These are phyloP conservation scores for Melanogrammus aeglefinus DNA, from an alignment of 2,797 vertebrate genomes.

Conservation along the genomic window DNA sequence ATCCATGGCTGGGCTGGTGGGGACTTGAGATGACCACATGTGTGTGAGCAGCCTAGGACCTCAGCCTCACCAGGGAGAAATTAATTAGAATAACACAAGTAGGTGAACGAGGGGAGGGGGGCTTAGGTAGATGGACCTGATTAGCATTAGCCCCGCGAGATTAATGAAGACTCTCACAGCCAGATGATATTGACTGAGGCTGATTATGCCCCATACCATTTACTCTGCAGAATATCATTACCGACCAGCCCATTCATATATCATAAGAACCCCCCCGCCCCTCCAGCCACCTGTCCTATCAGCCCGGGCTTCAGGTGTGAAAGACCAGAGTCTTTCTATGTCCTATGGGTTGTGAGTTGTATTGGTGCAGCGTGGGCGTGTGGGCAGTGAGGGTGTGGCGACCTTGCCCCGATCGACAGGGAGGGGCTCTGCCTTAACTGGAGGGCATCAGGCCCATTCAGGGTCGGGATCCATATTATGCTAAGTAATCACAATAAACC, in stretches of 20 bases:
- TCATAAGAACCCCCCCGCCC: slow-evolving; percentile 69
- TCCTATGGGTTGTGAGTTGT: too few relatives aligned
- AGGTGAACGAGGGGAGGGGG: slow-evolving; percentile 58
- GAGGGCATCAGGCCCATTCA: too few relatives aligned
- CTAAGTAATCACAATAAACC: too few relatives aligned
- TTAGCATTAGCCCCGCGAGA: slow-evolving; percentile 85
- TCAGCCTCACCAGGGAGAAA: slow-evolving; percentile 69
- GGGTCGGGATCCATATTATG: too few relatives aligned
- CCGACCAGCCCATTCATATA: slow-evolving; percentile 78
- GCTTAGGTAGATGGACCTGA: slow-evolving; percentile 82
- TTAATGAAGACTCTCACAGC: slow-evolving; percentile 89
- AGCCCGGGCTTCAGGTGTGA: neutral
- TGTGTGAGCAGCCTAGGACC: neutral
- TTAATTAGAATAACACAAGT: slow-evolving; percentile 88
- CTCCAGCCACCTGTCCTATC: slow-evolving; percentile 41
- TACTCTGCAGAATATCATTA: slow-evolving; percentile 78
- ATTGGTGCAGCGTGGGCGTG: neutral
- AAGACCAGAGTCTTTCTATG: neutral
- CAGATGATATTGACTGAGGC: slow-evolving; percentile 81
- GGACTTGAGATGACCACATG: slow-evolving; percentile 14
- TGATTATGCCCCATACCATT: slow-evolving; percentile 84
- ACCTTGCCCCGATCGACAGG: too few relatives aligned
- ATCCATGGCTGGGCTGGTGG: slow-evolving; percentile 26
- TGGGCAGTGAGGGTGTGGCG: too few relatives aligned
- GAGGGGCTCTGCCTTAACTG: too few relatives aligned